Percentiles rank a stretch among this genome's conserved stretches.
phyloP scores from a whole-genome alignment of 2,113 vertebrate species.

The Dromaius novaehollandiae region DNA sequence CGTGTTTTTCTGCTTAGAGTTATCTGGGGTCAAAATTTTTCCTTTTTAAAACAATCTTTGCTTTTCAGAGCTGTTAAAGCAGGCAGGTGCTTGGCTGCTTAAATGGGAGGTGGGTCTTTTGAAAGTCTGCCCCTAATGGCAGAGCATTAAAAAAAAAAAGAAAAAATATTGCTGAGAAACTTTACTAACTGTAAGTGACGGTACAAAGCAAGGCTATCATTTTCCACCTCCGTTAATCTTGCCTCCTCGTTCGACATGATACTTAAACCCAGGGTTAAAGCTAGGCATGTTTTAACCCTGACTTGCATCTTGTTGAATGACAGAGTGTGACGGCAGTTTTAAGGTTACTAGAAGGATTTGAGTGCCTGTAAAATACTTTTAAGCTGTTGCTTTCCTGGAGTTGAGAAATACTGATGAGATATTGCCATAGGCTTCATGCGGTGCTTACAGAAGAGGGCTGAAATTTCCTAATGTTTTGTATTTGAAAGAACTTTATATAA shows the following conservation, averaged over 20 bases:
- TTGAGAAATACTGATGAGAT: background rate
- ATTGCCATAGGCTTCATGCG: background rate
- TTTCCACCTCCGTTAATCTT: background rate
- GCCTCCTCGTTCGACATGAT: accelerated
- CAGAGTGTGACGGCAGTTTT: background rate
- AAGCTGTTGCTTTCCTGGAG: background rate
- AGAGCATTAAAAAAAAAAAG: background rate
- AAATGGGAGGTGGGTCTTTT: background rate
- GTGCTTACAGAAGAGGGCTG: background rate
- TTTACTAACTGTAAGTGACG: background rate
- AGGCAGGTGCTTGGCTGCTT: background rate
- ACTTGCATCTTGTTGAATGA: background rate
- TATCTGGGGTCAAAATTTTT: background rate
- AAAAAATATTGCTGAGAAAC: accelerated
- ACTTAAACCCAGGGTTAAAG: background rate
- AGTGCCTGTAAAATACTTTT: background rate
- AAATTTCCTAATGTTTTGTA: background rate
- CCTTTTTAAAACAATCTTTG: no score
- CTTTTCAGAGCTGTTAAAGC: no score
- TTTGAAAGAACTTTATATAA: background rate
- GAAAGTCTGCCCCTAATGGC: background rate
- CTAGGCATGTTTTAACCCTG: background rate
- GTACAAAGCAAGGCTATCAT: background rate
- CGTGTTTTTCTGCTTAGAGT: background rate
- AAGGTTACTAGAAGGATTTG: background rate